These are phyloP conservation scores for Arenaria interpres DNA, from an alignment of 2,113 vertebrate species.

Conservation along the genomic window DNA sequence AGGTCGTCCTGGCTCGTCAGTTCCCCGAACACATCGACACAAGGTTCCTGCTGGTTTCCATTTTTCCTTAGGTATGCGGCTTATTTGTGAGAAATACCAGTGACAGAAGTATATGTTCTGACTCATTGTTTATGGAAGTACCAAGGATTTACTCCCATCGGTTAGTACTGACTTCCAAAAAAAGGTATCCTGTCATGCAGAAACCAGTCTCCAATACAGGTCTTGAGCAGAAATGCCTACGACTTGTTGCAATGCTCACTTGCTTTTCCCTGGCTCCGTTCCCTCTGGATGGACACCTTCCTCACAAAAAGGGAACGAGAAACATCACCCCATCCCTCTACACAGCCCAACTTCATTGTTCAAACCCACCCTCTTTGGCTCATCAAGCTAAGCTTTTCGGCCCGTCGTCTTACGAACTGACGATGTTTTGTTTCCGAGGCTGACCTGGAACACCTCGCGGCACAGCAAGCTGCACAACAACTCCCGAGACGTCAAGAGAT, in stretches of 20 bases:
- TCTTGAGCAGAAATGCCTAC: neutral
- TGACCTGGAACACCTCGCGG: neutral
- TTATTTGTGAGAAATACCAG: neutral
- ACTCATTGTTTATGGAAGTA: neutral
- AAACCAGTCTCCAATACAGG: neutral
- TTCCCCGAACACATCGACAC: neutral
- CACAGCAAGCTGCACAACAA: neutral
- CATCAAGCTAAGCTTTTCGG: neutral
- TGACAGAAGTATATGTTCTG: neutral
- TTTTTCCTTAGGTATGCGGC: neutral
- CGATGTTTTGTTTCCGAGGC: neutral
- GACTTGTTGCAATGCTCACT: neutral
- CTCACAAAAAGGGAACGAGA: neutral
- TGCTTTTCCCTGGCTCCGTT: neutral
- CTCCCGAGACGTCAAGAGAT: accelerated
- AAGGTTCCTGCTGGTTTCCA: neutral
- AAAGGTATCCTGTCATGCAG: neutral
- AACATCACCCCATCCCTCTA: neutral
- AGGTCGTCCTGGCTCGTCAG: neutral
- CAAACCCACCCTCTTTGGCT: neutral
- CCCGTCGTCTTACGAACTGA: neutral
- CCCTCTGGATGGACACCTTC: neutral
- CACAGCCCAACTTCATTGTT: neutral
- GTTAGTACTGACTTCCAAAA: neutral
- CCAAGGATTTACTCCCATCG: neutral